Percentiles rank a stretch among this genome's conserved stretches.
Evolutionary conservation across 2,797 vertebrate genomes (phyloP).

Genomic region (Choloepus didactylus): DNA sequence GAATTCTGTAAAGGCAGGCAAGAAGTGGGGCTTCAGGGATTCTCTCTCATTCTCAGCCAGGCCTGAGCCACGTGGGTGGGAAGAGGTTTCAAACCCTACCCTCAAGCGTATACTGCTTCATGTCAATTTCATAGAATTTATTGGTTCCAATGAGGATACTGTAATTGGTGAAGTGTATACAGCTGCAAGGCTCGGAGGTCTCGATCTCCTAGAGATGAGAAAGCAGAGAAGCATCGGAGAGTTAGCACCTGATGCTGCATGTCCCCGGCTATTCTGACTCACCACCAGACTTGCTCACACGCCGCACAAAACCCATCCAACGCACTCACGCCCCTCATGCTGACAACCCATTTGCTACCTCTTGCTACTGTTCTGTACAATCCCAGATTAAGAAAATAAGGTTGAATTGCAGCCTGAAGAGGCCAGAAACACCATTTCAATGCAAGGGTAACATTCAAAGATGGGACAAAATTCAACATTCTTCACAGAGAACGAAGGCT

Average conservation of each 20-base stretch:
- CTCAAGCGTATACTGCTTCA: constrained; percentile 99
- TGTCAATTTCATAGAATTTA: constrained; percentile 99
- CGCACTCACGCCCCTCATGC: neutral
- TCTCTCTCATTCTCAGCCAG: fast-evolving
- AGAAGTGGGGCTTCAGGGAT: neutral
- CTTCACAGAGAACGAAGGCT: neutral
- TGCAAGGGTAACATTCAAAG: neutral
- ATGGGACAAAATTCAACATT: neutral
- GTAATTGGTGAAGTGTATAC: constrained; percentile 98
- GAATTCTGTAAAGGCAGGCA: constrained; percentile 91
- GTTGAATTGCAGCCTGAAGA: neutral
- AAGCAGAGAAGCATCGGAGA: neutral
- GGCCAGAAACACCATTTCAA: neutral
- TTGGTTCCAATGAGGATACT: constrained; percentile 99
- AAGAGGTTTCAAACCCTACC: constrained; percentile 87
- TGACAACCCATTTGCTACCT: neutral
- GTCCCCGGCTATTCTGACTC: fast-evolving
- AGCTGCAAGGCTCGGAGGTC: constrained; percentile 99
- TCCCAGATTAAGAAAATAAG: neutral
- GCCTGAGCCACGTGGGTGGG: fast-evolving
- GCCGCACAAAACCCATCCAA: neutral
- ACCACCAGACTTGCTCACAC: neutral
- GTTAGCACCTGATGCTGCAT: fast-evolving
- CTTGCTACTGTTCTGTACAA: neutral
- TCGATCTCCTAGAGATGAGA: constrained; percentile 94